Evolutionary conservation across 2,797 vertebrate genomes (phyloP), one percentile per base, ranked within the genome.

Genomic region (Heteromormyrus szaboi): DNA sequence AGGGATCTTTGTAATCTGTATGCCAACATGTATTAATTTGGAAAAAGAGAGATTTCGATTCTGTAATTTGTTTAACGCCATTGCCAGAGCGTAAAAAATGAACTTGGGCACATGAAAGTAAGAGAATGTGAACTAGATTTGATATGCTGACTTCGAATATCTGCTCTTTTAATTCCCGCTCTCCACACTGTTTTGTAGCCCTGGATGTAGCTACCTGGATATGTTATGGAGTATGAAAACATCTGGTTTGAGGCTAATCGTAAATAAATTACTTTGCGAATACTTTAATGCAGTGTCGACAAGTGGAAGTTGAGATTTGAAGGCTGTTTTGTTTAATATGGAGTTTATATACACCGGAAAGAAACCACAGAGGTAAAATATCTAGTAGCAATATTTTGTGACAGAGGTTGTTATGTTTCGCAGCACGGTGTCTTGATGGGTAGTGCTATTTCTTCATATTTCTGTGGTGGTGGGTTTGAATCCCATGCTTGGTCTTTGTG

Each of bases 81-180:
- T 22, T 90, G 14, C 8, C 56, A 50, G 6, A 54, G 88, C 86
- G 48, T 2, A 85, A 91, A 76, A 87, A 90, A 12, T 2, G 1
- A 86, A 22, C 44, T 0, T 9, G 11, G n/a, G 19, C 41, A 59
- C 29, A 50, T 84, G 53, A 1, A 3, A 7, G 88, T 89, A 2
- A 0, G 86, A 2, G 0, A 0, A 46, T 81, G 2, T 83, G 14
- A 46, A 51, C 50, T 53, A 4, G 8, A 37, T 51, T 56, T 46
- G n/a, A 62, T 84, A 14, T 51, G n/a, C 22, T 84, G 33, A n/a
- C 53, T 84, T 19, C 7, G 88, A 83, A 37, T 84, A 62, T 62
- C 12, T 3, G 14, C 72, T 19, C 6, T 12, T 59, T 56, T 90
- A 91, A 92, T 92, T 89, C 90, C 56, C 1, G 56, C n/a, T 4